Percentiles rank a stretch among this genome's conserved stretches.
Conservation (phyloP, 2,113 vertebrate species). For the Cricetomys ansorgei region DNA sequence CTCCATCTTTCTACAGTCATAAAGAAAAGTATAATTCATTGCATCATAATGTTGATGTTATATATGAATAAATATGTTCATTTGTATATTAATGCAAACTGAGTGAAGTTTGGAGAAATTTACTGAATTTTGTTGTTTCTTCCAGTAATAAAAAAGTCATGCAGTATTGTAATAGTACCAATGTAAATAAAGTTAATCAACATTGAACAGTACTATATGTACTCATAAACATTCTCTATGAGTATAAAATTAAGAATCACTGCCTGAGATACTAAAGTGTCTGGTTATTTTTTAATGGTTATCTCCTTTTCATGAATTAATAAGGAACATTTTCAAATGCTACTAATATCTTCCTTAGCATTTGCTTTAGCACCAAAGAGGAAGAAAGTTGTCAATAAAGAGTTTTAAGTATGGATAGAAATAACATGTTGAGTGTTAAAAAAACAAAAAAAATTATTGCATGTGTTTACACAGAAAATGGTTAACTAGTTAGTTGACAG, state of each 20-base stretch:
- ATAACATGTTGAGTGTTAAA: not conserved
- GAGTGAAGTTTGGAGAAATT: not conserved
- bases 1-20: not conserved
- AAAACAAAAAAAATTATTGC: not conserved
- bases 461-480: not conserved
- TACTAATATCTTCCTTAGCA: not conserved
- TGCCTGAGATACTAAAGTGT: not conserved
- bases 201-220: not conserved
- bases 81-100: not conserved
- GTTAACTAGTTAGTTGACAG: not conserved
- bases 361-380: not conserved
- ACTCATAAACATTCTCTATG: not conserved
- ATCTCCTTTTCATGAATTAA: not conserved
- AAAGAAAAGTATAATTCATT: not conserved
- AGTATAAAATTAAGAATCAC: not conserved
- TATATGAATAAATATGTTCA: constrained; percentile 26
- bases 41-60: not conserved
- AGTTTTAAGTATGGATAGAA: not conserved
- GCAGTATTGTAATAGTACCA: not conserved
- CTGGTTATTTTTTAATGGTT: not conserved
- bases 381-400: not conserved
- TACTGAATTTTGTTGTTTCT: not conserved
- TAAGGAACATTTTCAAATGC: not conserved
- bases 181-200: not conserved
- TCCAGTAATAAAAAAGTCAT: not conserved